phyloP scores from a whole-genome alignment of 2,113 vertebrate genomes.

The Xyliphius kryptos region DNA sequence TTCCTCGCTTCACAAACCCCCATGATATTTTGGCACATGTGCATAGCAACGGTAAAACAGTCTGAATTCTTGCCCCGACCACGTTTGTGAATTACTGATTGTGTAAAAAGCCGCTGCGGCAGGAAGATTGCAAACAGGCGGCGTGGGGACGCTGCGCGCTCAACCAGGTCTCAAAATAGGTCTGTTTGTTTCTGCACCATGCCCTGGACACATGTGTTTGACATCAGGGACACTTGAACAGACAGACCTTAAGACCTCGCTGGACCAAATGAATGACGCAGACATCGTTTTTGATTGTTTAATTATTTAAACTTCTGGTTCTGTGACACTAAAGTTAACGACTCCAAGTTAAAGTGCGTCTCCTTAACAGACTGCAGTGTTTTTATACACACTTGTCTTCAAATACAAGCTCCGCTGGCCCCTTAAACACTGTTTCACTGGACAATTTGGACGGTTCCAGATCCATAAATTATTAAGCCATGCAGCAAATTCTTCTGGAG shows the following conservation, averaged over 20 bases:
- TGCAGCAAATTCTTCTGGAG: too few relatives aligned
- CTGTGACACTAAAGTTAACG: too few relatives aligned
- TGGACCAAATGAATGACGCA: not conserved
- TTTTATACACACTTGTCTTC: too few relatives aligned
- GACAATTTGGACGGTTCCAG: too few relatives aligned
- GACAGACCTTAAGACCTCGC: not conserved
- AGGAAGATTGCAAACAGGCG: slow-evolving; percentile 76
- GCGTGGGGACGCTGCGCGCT: slow-evolving; percentile 65
- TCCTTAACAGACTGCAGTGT: too few relatives aligned
- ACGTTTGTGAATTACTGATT: slow-evolving; percentile 73
- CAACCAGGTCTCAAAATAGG: slow-evolving; percentile 72
- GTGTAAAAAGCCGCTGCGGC: slow-evolving; percentile 73
- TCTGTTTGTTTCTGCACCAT: slow-evolving; percentile 69
- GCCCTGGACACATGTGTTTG: slow-evolving; percentile 67
- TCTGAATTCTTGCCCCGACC: slow-evolving; percentile 67
- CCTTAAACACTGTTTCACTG: too few relatives aligned
- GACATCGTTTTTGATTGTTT: not conserved
- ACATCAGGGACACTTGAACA: slow-evolving; percentile 60
- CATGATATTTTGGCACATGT: slow-evolving; percentile 68
- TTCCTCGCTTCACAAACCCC: slow-evolving; percentile 30
- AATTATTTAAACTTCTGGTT: too few relatives aligned
- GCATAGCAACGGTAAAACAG: slow-evolving; percentile 73
- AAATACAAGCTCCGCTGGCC: too few relatives aligned
- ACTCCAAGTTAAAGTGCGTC: too few relatives aligned
- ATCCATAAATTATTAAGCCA: too few relatives aligned